A percentile compares a stretch with the other conserved stretches of the same genome.
Conservation (phyloP, 2,797 vertebrate genomes). For the Acanthurus tractus region DNA sequence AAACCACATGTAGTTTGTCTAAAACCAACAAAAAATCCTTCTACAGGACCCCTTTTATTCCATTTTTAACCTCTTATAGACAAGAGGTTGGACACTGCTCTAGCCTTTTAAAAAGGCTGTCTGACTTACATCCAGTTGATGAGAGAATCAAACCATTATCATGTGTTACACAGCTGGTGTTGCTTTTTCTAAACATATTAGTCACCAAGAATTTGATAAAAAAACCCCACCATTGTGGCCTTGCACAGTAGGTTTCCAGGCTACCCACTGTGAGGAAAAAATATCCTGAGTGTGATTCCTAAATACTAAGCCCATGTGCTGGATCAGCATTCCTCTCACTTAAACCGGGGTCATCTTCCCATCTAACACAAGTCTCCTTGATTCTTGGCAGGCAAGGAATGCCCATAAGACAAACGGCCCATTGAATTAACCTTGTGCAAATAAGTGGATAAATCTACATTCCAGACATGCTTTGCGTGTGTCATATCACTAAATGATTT, state of each 20-base stretch:
- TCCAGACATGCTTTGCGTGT: constrained; percentile 39
- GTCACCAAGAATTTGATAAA: constrained; percentile 50
- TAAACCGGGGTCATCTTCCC: constrained; percentile 40
- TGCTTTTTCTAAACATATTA: constrained; percentile 52
- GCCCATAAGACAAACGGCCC: constrained; percentile 53
- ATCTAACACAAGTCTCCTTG: constrained; percentile 58
- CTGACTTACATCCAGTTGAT: background rate
- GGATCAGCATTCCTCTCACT: constrained; percentile 65
- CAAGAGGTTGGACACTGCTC: background rate
- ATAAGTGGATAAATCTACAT: constrained; percentile 45
- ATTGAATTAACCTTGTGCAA: constrained; percentile 63
- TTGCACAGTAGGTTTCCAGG: constrained; percentile 15
- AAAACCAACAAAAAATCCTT: constrained; percentile 7
- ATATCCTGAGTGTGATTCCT: constrained; percentile 28
- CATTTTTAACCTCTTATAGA: background rate
- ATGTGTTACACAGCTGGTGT: constrained; percentile 37
- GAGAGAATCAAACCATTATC: constrained; percentile 24
- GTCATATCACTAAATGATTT: constrained; percentile 39
- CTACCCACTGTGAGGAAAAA: constrained; percentile 21
- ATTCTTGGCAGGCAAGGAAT: constrained; percentile 59
- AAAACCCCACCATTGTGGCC: constrained; percentile 29
- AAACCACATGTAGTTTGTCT: background rate
- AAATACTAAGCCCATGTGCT: constrained; percentile 49
- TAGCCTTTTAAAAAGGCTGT: constrained; percentile 24
- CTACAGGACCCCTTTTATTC: background rate